Evolutionary conservation across 1,140 invertebrate genomes (phyloP).

Genomic region (Drosophila santomea): DNA sequence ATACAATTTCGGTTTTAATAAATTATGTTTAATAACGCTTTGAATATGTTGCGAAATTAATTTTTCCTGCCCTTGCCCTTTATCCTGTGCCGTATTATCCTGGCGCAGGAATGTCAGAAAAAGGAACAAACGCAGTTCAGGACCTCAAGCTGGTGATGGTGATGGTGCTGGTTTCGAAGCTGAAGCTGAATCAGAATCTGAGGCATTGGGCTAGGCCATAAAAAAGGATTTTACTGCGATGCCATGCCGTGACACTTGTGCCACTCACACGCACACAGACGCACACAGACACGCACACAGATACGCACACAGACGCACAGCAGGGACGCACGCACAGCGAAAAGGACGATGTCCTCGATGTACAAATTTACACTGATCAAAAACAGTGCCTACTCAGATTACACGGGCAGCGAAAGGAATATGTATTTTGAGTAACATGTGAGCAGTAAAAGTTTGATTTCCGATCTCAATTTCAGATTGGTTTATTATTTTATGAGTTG

Average conservation of each 20-base stretch:
- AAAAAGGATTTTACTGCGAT: conserved; percentile 81
- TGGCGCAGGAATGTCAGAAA: conserved; percentile 12
- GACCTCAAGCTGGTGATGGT: background rate
- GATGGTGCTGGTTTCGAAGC: background rate
- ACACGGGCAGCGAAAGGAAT: background rate
- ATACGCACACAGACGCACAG: conserved; percentile 30
- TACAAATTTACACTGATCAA: conserved; percentile 26
- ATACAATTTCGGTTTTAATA: conserved; percentile 84
- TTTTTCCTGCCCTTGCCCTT: conserved; percentile 64
- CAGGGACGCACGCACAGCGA: conserved; percentile 15
- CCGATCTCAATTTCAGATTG: conserved; percentile 29
- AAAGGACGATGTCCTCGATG: conserved; percentile 17
- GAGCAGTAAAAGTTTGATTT: conserved; percentile 2
- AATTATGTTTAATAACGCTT: conserved; percentile 84
- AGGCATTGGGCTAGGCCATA: conserved; percentile 67
- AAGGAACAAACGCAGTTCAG: conserved; percentile 2
- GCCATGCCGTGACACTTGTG: conserved; percentile 72
- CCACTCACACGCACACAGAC: conserved; percentile 54
- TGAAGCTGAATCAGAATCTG: conserved; percentile 30
- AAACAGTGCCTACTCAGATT: conserved; percentile 1
- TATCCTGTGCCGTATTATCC: conserved; percentile 33
- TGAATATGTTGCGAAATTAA: conserved; percentile 83
- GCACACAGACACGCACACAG: conserved; percentile 35
- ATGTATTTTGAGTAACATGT: background rate
- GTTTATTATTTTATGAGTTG: background rate